Percentiles rank a stretch among this genome's conserved stretches.
Conservation (phyloP, 1,140 invertebrate genomes). For the Parasteatoda tepidariorum region DNA sequence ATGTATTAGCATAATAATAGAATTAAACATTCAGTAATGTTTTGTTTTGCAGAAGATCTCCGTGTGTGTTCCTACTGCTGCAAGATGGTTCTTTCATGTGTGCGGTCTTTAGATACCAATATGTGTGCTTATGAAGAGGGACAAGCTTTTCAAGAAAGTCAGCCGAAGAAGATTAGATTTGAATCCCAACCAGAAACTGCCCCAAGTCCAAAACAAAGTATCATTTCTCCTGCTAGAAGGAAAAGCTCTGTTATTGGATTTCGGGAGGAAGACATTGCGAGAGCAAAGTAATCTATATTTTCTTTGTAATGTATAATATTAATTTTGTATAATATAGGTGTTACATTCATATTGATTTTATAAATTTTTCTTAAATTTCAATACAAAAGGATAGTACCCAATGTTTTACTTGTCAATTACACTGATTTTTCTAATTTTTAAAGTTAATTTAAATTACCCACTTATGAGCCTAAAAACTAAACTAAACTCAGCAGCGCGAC, state of each 20-base stretch:
- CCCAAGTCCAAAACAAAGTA: not conserved
- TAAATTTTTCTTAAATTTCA: not conserved
- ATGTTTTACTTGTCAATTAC: not conserved
- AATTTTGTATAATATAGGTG: too few relatives aligned
- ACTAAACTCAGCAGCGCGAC: too few relatives aligned
- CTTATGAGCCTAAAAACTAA: too few relatives aligned
- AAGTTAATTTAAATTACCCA: too few relatives aligned
- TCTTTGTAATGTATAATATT: not conserved
- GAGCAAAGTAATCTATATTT: conserved; percentile 55
- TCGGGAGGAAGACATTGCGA: conserved; percentile 61
- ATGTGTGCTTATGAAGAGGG: conserved; percentile 82
- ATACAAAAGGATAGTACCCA: not conserved
- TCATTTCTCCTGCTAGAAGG: conserved; percentile 24
- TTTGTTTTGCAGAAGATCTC: conserved; percentile 77
- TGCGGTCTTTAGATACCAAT: conserved; percentile 83
- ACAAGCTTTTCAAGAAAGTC: conserved; percentile 83
- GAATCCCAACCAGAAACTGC: not conserved
- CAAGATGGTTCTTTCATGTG: conserved; percentile 88
- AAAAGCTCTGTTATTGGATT: conserved; percentile 61
- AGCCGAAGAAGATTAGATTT: conserved; percentile 71
- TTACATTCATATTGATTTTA: not conserved
- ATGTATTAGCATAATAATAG: too few relatives aligned
- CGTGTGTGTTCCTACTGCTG: conserved; percentile 95
- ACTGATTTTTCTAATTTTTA: too few relatives aligned
- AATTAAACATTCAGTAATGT: too few relatives aligned